Evolutionary conservation across 2,797 vertebrate species (phyloP).

Genomic region (Otus scops): DNA sequence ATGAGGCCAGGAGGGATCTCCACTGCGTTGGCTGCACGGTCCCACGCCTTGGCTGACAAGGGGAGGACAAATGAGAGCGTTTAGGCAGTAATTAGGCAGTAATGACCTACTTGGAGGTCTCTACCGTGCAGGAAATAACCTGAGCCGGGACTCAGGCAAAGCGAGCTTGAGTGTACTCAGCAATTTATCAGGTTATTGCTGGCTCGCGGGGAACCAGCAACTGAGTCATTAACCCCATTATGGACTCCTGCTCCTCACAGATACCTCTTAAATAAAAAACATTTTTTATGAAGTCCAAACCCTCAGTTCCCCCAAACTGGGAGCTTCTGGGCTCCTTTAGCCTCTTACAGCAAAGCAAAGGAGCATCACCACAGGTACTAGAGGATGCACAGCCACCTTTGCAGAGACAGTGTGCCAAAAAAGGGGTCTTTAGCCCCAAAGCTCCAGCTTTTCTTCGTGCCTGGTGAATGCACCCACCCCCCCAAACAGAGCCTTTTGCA

Average conservation of each 20-base stretch:
- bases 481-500: background rate
- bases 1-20: background rate
- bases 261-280: background rate
- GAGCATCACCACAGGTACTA: rapidly evolving
- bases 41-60: conserved; percentile 1
- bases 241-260: background rate
- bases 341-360: background rate
- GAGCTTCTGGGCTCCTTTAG: background rate
- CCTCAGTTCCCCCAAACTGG: background rate
- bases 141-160: background rate
- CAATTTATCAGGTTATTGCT: conserved; percentile 39
- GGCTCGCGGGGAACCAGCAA: background rate
- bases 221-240: conserved; percentile 37
- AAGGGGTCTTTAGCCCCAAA: background rate
- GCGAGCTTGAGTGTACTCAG: background rate
- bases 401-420: rapidly evolving
- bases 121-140: background rate
- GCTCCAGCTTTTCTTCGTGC: background rate
- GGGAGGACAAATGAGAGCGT: conserved; percentile 67
- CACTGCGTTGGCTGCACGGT: background rate
- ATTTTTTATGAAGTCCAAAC: background rate
- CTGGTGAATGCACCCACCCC: background rate
- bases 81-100: conserved; percentile 73
- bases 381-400: rapidly evolving
- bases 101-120: conserved; percentile 58